Base-by-base conservation (phyloP, 2,888 invertebrate species). In the Chaetoderma sp. region DNA sequence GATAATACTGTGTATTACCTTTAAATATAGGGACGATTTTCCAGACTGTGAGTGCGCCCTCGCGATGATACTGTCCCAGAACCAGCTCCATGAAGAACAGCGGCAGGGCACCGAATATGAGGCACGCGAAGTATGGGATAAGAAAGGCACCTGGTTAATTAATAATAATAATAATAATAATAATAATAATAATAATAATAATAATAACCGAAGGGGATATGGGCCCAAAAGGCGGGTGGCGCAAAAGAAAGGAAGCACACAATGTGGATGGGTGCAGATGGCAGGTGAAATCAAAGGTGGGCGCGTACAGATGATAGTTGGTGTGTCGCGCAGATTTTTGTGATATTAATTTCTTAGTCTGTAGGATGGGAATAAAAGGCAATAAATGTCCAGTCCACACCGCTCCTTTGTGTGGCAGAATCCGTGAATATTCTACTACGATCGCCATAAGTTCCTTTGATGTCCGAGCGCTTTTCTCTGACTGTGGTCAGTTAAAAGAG, bases 41-140 rank as follows among this genome's bases (percentile, higher is more conserved):
- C 93, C 93, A 94, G n/a, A 93, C 95, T 66, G 94, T 94, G 73
- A 96, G 95, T 47, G 96, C 95, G 63, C 96, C 96, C 78, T 95
- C 90, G 72, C 95, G 92, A 36, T 96, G 95, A 84, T 93, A 95
- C 86, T 97, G 96, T 36, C 96, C 96, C 71, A 96, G 90, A 45
- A 94, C 92, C 77, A 96, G 88, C 88, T 97, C 96, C 95, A 96
- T 95, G 86, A 95, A 95, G 67, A 97, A 90, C 89, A 96, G 90
- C 21, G 96, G 96, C 75, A 96, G 91, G 67, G 96, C 95, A 86
- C 96, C 95, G 77, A 95, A 90, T 80, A 95, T 86, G 88, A 96
- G 91, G 88, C 95, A 94, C 87, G 95, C 91, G 88, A 95, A 93
- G 88, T 96, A 97, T 75, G 96, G 96, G 87, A 96, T 93, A 85